Evolutionary conservation across 2,888 invertebrate genomes (phyloP).

Genomic region (Pyrgus malvae): DNA sequence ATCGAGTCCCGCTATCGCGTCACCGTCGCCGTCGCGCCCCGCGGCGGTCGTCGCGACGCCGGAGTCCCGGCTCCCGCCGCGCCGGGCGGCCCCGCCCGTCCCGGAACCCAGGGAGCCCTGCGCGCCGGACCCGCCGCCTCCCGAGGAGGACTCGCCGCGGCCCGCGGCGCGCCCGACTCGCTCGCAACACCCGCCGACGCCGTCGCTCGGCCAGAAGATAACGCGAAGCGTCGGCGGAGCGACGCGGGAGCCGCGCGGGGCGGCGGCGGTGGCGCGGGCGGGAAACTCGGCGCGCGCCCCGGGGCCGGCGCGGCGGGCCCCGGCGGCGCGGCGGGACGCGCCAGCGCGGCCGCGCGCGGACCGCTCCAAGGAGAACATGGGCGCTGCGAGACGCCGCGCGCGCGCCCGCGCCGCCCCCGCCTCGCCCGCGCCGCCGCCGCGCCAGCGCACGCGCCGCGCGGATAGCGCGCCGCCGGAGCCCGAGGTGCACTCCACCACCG

Average conservation of each 20-base stretch:
- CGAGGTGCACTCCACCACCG: slow-evolving; percentile 60
- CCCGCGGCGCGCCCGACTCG: slow-evolving; percentile 48
- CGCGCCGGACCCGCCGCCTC: slow-evolving; percentile 54
- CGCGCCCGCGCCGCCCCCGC: slow-evolving; percentile 54
- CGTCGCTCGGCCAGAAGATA: slow-evolving; percentile 39
- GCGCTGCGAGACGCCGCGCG: slow-evolving; percentile 56
- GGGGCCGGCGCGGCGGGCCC: slow-evolving; percentile 65
- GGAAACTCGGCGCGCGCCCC: slow-evolving; percentile 72
- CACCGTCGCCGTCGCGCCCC: slow-evolving; percentile 33
- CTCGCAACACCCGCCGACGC: slow-evolving; percentile 54
- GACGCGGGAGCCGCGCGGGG: slow-evolving; percentile 33
- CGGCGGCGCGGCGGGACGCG: slow-evolving; percentile 60
- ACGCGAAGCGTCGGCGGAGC: slow-evolving; percentile 49
- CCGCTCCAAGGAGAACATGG: slow-evolving; percentile 75
- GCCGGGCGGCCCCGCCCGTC: slow-evolving; percentile 41
- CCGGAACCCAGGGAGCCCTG: slow-evolving; percentile 49
- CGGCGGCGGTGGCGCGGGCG: slow-evolving; percentile 54
- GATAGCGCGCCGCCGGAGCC: slow-evolving; percentile 42
- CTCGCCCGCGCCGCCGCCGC: slow-evolving; percentile 42
- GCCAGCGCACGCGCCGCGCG: slow-evolving; percentile 45
- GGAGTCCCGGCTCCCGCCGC: slow-evolving; percentile 31
- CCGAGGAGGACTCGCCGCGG: slow-evolving; percentile 62
- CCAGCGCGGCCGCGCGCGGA: slow-evolving; percentile 37
- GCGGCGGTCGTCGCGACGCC: slow-evolving; percentile 36
- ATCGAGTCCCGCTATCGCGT: slow-evolving; percentile 40